Base-by-base conservation (phyloP, 2,888 invertebrate genomes). In the Parthenolecanium corni region DNA sequence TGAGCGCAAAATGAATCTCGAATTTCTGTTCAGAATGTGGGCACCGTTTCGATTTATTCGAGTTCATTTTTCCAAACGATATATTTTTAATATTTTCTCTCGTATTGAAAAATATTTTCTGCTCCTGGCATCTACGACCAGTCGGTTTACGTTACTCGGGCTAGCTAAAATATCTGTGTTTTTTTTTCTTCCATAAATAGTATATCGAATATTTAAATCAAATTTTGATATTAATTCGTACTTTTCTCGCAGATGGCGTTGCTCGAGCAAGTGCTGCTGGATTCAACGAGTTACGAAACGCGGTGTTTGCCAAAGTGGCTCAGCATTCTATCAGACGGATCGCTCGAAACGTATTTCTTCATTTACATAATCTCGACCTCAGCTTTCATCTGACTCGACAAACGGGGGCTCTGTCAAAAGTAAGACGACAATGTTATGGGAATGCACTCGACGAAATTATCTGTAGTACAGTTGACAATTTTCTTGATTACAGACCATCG, bases 251-350 rank as follows among this genome's bases (percentile, higher is more conserved):
- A 97, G 97, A 98, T 79, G 98, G 97, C 64, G 76, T 91, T 65
- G 95, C 96, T 1, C 81, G 97, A 68, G 86, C 86, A 2, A 85
- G 91, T 52, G 85, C 96, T 2, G 85, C 93, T 0, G 88, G 87
- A 21, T 92, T 97, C 74, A 97, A 95, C 76, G 98, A 99, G 77
- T 74, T 98, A 18, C 78, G 97, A 38, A 98, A 97, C 77, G 97
- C 97, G 0, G 93, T 98, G 51, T 98, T 98, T 77, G 95, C 95
- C 1, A 86, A 84, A 73, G 98, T 99, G 5, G 95, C 98, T 0
- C 97, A 98, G 72, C 88, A 91, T 75, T 97, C 97, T 18, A 95
- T 99, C 68, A 79, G 97, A 54, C 83, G 83, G 74, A 87, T 99
- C 65, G 94, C 97, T 1, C 86, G 84, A 73, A 93, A 93, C 74